These are phyloP conservation scores for Egretta garzetta DNA, from an alignment of 2,113 vertebrate species.

Conservation along the genomic window DNA sequence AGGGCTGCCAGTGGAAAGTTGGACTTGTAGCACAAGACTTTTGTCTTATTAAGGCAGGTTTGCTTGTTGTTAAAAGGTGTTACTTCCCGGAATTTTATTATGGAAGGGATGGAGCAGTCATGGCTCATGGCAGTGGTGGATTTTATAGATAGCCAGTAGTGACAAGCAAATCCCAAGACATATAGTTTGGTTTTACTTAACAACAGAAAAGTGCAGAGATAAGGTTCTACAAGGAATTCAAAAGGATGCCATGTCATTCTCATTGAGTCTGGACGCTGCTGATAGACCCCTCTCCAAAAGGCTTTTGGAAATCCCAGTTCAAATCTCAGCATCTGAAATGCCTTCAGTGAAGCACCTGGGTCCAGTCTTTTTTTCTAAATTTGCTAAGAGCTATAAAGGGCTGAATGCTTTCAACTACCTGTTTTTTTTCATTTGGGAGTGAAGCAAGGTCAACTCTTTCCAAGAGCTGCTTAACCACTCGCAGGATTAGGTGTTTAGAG, in stretches of 20 bases:
- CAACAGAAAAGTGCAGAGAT: not conserved
- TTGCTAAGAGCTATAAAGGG: not conserved
- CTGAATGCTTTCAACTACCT: not conserved
- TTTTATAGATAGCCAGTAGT: not conserved
- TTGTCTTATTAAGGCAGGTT: slow-evolving; percentile 25
- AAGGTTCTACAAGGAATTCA: not conserved
- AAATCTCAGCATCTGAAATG: not conserved
- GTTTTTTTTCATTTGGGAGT: not conserved
- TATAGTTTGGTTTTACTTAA: not conserved
- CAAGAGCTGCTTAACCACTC: not conserved
- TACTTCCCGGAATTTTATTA: slow-evolving; percentile 8
- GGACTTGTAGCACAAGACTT: slow-evolving; percentile 19
- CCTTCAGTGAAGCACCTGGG: not conserved
- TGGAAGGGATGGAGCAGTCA: not conserved
- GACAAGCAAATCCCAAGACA: not conserved
- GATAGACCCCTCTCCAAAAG: not conserved
- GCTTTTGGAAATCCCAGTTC: not conserved
- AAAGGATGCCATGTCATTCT: not conserved
- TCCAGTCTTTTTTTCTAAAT: not conserved
- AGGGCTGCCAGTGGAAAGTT: slow-evolving; percentile 51
- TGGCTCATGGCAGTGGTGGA: not conserved
- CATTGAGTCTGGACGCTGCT: rapidly evolving
- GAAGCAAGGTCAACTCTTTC: not conserved
- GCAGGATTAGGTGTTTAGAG: not conserved
- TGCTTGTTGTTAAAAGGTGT: slow-evolving; percentile 39